phyloP scores from a whole-genome alignment of 2,888 invertebrate genomes.

The Idaea straminata region DNA sequence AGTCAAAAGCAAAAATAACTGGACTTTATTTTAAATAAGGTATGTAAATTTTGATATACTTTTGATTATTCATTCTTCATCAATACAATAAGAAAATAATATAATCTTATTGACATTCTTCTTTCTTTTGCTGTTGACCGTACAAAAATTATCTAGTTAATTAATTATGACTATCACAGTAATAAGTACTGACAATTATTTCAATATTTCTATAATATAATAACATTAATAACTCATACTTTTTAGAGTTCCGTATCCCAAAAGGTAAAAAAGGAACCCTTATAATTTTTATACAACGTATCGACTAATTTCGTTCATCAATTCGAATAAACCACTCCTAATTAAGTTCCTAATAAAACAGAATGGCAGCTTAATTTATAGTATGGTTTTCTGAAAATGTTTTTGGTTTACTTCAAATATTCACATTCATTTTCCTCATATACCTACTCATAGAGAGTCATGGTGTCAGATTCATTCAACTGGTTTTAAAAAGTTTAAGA shows the following conservation, averaged over 20 bases:
- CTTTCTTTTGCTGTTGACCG: neutral
- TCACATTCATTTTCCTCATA: neutral
- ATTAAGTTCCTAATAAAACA: neutral
- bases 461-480: neutral
- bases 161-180: slow-evolving; percentile 54
- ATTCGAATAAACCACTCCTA: neutral
- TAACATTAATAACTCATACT: neutral
- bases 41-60: neutral
- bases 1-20: neutral
- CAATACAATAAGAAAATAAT: neutral
- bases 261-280: too few relatives aligned
- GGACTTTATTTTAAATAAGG: neutral
- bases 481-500: too few relatives aligned
- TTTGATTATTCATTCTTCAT: neutral
- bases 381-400: neutral
- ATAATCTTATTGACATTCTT: neutral
- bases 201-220: slow-evolving; percentile 10
- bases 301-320: neutral
- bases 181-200: slow-evolving; percentile 20
- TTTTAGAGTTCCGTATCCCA: neutral
- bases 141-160: neutral
- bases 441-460: neutral
- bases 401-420: neutral
- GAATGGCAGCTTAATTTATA: neutral
- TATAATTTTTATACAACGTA: neutral